Conservation (phyloP, 2,797 vertebrate genomes). For the Phalanger gymnotis region DNA sequence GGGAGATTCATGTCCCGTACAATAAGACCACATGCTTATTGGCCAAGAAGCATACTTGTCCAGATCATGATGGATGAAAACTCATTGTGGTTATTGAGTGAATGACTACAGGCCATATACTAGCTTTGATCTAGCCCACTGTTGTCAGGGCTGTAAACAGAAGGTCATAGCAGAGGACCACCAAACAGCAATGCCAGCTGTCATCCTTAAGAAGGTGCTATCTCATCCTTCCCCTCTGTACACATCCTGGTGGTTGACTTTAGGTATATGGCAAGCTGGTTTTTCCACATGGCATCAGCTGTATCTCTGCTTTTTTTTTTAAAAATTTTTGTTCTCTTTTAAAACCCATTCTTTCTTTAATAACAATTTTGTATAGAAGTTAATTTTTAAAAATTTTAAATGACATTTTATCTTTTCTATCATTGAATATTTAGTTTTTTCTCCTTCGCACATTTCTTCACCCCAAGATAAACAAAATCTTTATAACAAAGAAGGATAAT, state of each 20-base stretch:
- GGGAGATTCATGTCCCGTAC: slow-evolving; percentile 57
- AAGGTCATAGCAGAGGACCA: not conserved
- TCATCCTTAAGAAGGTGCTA: not conserved
- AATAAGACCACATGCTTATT: slow-evolving; percentile 16
- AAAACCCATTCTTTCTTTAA: not conserved
- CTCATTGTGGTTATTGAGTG: slow-evolving; percentile 49
- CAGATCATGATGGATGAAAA: slow-evolving; percentile 50
- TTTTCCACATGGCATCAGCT: not conserved
- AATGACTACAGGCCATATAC: slow-evolving; percentile 4
- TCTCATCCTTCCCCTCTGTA: not conserved
- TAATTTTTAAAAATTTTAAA: not conserved
- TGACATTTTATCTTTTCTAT: not conserved
- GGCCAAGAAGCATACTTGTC: slow-evolving; percentile 58
- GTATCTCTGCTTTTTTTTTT: not conserved
- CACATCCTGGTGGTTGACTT: not conserved
- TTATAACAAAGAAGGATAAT: not conserved
- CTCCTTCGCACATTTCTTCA: not conserved
- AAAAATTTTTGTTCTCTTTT: not conserved
- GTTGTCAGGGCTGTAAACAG: not conserved
- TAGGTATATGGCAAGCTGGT: not conserved
- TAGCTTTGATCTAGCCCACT: slow-evolving; percentile 21
- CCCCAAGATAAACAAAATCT: not conserved
- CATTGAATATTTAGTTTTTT: not conserved
- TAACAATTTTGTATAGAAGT: not conserved
- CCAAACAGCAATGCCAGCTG: not conserved